phyloP scores from a whole-genome alignment of 2,888 invertebrate genomes.

The Lordiphosa andalusiaca region DNA sequence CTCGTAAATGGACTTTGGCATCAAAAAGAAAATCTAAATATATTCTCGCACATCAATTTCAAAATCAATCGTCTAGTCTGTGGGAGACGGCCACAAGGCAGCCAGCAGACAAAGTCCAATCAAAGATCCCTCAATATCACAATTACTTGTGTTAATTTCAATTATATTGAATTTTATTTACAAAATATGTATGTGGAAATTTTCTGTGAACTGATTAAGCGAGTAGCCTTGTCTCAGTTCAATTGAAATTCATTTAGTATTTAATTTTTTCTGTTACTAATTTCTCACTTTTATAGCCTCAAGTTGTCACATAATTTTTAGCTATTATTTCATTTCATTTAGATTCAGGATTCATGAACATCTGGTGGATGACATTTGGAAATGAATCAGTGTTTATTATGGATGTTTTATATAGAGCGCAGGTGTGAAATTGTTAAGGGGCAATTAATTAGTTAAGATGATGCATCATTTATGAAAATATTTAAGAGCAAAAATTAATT shows the following conservation, averaged over 20 bases:
- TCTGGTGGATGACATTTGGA: constrained; percentile 9
- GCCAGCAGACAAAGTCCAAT: constrained; percentile 30
- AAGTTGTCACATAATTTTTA: constrained; percentile 26
- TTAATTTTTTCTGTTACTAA: constrained; percentile 15
- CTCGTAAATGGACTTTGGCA: constrained; percentile 63
- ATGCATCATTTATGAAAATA: too few species aligned
- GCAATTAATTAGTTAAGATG: too few species aligned
- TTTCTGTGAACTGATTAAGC: constrained; percentile 30
- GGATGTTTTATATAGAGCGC: too few species aligned
- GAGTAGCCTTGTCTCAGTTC: constrained; percentile 14
- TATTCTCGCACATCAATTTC: constrained; percentile 12
- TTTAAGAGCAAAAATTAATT: too few species aligned
- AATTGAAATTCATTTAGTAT: constrained; percentile 25
- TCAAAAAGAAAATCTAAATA: constrained; percentile 18
- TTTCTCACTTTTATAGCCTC: too few species aligned
- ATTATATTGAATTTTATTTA: constrained; percentile 26
- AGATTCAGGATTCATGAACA: constrained; percentile 46
- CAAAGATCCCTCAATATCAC: constrained; percentile 25
- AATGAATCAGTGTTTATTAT: constrained; percentile 22
- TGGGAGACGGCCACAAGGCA: constrained; percentile 19
- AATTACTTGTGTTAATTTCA: constrained; percentile 30
- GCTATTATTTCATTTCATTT: constrained; percentile 26
- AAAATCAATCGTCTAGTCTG: constrained; percentile 34
- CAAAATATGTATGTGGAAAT: constrained; percentile 27
- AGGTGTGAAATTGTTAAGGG: too few species aligned